A percentile compares a stretch with the other conserved stretches of the same genome.
These are phyloP conservation scores for Anguilla megastoma DNA, from an alignment of 2,797 vertebrate genomes.

Conservation along the genomic window DNA sequence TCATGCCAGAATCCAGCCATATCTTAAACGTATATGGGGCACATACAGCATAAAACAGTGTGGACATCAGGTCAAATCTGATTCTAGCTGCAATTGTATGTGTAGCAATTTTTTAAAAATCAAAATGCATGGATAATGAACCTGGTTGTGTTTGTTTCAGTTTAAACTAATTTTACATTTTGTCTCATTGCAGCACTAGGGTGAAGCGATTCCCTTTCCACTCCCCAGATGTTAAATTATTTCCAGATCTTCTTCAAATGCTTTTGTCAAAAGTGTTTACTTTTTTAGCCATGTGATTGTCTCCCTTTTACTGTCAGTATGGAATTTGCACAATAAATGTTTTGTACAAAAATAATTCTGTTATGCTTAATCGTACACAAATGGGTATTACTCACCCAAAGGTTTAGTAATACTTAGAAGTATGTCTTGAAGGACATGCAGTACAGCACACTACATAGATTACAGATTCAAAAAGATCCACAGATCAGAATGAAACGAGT, in stretches of 20 bases:
- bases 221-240: constrained; percentile 22
- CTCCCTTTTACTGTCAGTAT: constrained; percentile 40
- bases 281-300: constrained; percentile 51
- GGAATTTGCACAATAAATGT: constrained; percentile 57
- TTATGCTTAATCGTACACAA: neutral
- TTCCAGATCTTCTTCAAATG: constrained; percentile 36
- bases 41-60: no score
- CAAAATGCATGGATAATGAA: neutral
- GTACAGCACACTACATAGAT: neutral
- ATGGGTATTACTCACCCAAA: neutral
- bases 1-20: neutral
- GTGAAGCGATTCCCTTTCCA: constrained; percentile 1
- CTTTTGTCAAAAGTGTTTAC: constrained; percentile 1
- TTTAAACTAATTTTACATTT: neutral
- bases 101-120: neutral
- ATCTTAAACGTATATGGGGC: neutral
- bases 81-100: neutral
- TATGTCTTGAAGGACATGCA: neutral
- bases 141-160: neutral
- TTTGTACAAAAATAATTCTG: constrained; percentile 43
- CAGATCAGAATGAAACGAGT: neutral
- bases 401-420: neutral
- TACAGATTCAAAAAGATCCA: neutral
- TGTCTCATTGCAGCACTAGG: constrained; percentile 6
- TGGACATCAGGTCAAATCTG: neutral